Conservation (phyloP, 2,797 vertebrate species). For the Labeo calbasu region DNA sequence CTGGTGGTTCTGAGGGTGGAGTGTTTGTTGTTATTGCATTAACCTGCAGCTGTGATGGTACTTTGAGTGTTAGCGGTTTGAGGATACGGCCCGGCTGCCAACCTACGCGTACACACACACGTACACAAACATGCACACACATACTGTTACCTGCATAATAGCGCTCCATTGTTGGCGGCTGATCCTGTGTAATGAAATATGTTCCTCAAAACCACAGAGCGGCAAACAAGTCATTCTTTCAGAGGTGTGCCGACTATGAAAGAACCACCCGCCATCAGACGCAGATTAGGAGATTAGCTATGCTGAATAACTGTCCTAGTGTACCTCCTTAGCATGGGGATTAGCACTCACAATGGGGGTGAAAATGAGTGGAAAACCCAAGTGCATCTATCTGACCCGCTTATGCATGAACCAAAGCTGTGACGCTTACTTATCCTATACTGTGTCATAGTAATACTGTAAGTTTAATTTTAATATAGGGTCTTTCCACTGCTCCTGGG, state of each 20-base stretch:
- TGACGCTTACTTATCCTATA: not conserved
- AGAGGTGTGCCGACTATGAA: slow-evolving; percentile 43
- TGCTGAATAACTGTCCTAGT: slow-evolving; percentile 49
- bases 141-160: slow-evolving; percentile 46
- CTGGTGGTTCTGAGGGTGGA: slow-evolving; percentile 24
- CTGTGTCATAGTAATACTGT: not conserved
- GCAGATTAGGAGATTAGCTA: slow-evolving; percentile 48
- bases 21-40: slow-evolving; percentile 60
- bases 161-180: slow-evolving; percentile 43
- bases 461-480: not conserved
- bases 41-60: slow-evolving; percentile 57
- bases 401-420: not conserved
- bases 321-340: slow-evolving; percentile 38
- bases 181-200: slow-evolving; percentile 49
- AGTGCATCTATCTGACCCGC: not conserved
- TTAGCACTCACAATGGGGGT: slow-evolving; percentile 21
- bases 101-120: slow-evolving; percentile 38
- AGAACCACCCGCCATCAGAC: slow-evolving; percentile 54
- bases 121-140: slow-evolving; percentile 45
- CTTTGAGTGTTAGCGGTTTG: slow-evolving; percentile 58
- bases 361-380: not conserved
- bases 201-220: slow-evolving; percentile 47
- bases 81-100: slow-evolving; percentile 46
- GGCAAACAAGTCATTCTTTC: slow-evolving; percentile 41
- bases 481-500: slow-evolving; percentile 11